Base-by-base conservation (phyloP, 2,888 invertebrate species). In the Drosophila prolongata region DNA sequence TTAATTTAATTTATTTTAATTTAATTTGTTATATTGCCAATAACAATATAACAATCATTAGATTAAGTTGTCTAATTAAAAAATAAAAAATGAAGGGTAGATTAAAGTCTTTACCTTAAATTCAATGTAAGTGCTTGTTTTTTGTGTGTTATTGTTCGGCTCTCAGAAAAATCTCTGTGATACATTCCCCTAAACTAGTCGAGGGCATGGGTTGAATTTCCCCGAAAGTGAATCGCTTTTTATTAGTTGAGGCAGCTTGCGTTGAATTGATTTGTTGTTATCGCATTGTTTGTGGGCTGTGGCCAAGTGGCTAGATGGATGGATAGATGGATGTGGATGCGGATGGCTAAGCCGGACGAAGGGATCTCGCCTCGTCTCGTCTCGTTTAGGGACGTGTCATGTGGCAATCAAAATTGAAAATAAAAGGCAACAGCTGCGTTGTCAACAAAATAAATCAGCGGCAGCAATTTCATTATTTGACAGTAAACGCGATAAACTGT, bases 401-500 rank as follows among this genome's bases (percentile, higher is more conserved):
- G 77, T 66, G 74, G 70, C 78, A 81, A 66, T 87, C 83, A 88
- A 86, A 86, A 86, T 86, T 86, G 86, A 86, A 86, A 86, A 86
- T 86, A 86, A 88, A 88, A 83, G 88, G 88, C 86, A 81, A 86
- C 86, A 86, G 88, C 86, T 86, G 86, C 73, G 80, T 75, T 86
- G 86, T 88, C 86, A 86, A 87, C 86, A 86, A 86, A 66, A 86
- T 86, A 86, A 88, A 86, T 86, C 86, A 86, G 88, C 81, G 64
- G 76, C 86, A 86, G 65, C 88, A 86, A 86, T 86, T 86, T 86
- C 88, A 88, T 86, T 86, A 86, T 88, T 86, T 87, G 86, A 83
- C 86, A 86, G 84, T 86, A 86, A 86, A 86, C 87, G 86, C 86
- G 88, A 87, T 86, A 88, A 86, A 86, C 88, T 88, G 84, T 86